A percentile compares a stretch with the other conserved stretches of the same genome.
phyloP scores from a whole-genome alignment of 1,140 invertebrate genomes.

The Dendrolimus kikuchii region DNA sequence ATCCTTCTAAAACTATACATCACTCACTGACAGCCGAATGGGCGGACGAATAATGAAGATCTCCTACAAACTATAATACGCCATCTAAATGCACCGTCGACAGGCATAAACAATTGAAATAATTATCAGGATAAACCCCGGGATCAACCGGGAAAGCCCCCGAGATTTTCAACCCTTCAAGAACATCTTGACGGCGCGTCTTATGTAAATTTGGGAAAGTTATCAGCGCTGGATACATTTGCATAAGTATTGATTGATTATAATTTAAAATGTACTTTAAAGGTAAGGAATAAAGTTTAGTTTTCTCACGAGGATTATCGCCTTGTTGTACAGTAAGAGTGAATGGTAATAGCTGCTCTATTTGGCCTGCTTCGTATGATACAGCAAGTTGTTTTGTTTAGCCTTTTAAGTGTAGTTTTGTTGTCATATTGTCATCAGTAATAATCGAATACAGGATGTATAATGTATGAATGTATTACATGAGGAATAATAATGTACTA shows the following conservation, averaged over 20 bases:
- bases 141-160: conserved; percentile 57
- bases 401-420: conserved; percentile 1
- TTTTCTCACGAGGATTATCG: conserved; percentile 11
- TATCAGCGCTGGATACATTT: conserved; percentile 22
- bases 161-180: conserved; percentile 63
- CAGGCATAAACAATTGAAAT: conserved; percentile 71
- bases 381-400: conserved; percentile 44
- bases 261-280: conserved; percentile 17
- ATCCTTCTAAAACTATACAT: conserved; percentile 33
- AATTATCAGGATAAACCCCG: conserved; percentile 68
- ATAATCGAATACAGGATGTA: no score
- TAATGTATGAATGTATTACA: no score
- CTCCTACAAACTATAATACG: conserved; percentile 65
- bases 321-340: conserved; percentile 10
- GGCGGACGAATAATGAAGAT: conserved; percentile 53
- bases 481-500: no score
- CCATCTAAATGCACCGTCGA: conserved; percentile 68
- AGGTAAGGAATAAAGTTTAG: not conserved
- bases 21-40: conserved; percentile 36
- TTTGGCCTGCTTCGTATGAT: conserved; percentile 46
- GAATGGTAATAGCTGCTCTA: conserved; percentile 50
- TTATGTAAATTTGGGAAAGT: conserved; percentile 68
- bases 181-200: conserved; percentile 56
- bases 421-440: no score
- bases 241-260: conserved; percentile 14